Base-by-base conservation (phyloP, 1,140 invertebrate genomes). In the Ceratosolen fusciceps region DNA sequence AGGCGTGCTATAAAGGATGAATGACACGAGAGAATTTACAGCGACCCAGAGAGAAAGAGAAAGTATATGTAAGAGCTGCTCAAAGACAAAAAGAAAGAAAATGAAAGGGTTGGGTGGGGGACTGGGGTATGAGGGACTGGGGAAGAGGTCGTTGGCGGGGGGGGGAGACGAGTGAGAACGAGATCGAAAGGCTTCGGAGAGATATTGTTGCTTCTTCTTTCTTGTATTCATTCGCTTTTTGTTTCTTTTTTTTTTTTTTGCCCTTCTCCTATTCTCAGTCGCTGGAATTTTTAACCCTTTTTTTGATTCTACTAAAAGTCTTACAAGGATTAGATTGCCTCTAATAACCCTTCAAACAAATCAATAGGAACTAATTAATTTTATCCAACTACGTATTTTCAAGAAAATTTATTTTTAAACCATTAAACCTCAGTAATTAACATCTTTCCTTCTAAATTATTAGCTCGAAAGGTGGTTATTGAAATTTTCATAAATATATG, bases 1-100 rank as follows among this genome's bases (percentile, higher is more conserved):
- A 83, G 83, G 83, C 81, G 84, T 37, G 81, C 29, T 79, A 47
- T 47, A 81, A 81, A 76, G 81, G 81, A 80, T 83, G 81, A 83
- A 82, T 78, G 74, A 82, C 81, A 81, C 58, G 72, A 82, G 79
- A 62, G 12, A 62, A 62, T 62, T 62, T 62, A 62, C 58, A 62
- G 5, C 54, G 16, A 1, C 4, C 3, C 1, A 62, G 19, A 19
- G 29, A 62, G 29, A 19, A 29, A 34, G 4, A 60, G 9, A 60
- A 29, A 12, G 31, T 19, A 24, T 19, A 54, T 16, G 2, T 16
- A 2, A 52, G 19, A 77, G 81, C 62, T 74, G 65, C 54, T 54
- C 68, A 74, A 56, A 56, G 79, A 83, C 81, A 83, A 80, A 82
- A 77, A 81, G 81, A 83, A 26, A 84, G 81, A 81, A 74, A 79